Conservation (phyloP, 2,888 invertebrate species). For the Fragum fragum region DNA sequence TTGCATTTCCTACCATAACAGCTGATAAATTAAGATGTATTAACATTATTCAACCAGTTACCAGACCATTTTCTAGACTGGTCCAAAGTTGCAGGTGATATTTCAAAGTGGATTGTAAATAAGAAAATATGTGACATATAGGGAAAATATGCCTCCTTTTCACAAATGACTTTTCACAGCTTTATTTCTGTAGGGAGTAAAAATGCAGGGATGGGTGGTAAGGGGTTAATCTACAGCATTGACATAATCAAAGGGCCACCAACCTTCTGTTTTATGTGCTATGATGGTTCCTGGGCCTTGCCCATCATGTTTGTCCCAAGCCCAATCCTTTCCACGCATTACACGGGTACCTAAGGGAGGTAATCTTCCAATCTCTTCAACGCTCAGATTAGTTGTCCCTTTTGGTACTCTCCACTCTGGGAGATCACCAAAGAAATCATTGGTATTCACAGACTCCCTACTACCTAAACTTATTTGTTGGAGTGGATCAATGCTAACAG, state of each 20-base stretch:
- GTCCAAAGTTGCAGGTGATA: too few relatives aligned
- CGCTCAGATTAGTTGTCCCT: slow-evolving; percentile 2
- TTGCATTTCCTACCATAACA: too few relatives aligned
- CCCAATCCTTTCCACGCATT: slow-evolving; percentile 37
- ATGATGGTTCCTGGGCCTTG: slow-evolving; percentile 49
- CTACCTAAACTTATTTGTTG: not conserved
- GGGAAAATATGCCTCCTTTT: too few relatives aligned
- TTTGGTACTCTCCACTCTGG: slow-evolving; percentile 29
- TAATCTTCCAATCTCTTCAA: slow-evolving; percentile 33
- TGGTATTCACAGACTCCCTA: not conserved
- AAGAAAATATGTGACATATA: too few relatives aligned
- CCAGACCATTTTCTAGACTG: too few relatives aligned
- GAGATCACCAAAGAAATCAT: slow-evolving; percentile 1
- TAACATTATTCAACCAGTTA: too few relatives aligned
- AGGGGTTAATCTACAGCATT: not conserved
- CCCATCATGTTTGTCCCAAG: slow-evolving; percentile 32
- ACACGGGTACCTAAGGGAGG: slow-evolving; percentile 50
- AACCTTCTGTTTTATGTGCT: slow-evolving; percentile 48
- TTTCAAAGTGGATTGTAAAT: too few relatives aligned
- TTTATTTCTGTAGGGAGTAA: too few relatives aligned
- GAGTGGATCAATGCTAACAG: not conserved
- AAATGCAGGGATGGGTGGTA: not conserved
- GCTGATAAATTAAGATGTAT: too few relatives aligned
- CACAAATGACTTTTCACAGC: too few relatives aligned
- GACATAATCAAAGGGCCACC: too few relatives aligned